Evolutionary conservation across 2,888 invertebrate genomes (phyloP).

Genomic region (Tuberolachnus salignus): DNA sequence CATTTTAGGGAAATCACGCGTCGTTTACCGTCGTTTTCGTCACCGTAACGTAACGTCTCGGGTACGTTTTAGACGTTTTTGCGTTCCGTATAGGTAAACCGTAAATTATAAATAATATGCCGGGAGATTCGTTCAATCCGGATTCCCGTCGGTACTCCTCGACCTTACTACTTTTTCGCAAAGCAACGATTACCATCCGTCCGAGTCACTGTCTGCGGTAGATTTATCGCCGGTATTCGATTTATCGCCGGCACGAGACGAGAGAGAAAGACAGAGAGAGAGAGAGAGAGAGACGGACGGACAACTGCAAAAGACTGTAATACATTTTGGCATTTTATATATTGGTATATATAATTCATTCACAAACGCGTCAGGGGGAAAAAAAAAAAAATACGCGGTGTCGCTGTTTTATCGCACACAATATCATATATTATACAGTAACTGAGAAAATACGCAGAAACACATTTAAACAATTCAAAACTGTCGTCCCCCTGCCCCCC

Average conservation of each 20-base stretch:
- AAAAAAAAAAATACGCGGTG: too few species aligned
- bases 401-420: too few species aligned
- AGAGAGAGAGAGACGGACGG: not conserved
- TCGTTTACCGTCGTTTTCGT: too few species aligned
- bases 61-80: not conserved
- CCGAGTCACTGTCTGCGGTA: not conserved
- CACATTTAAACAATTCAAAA: too few species aligned
- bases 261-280: not conserved
- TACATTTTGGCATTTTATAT: conserved; percentile 3
- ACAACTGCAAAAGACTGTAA: not conserved
- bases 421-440: too few species aligned
- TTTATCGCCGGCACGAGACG: not conserved
- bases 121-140: not conserved
- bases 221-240: conserved; percentile 7
- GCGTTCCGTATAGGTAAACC: not conserved
- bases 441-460: too few species aligned
- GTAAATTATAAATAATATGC: too few species aligned
- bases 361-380: not conserved
- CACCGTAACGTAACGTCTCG: too few species aligned
- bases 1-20: too few species aligned
- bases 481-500: too few species aligned
- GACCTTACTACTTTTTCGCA: not conserved
- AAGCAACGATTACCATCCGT: not conserved
- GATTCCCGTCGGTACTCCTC: too few species aligned
- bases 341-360: conserved; percentile 1